Evolutionary conservation across 2,113 vertebrate species (phyloP), one percentile per base, ranked within the genome.

Genomic region (crab-eating macaque (Macaca fascicularis)): DNA sequence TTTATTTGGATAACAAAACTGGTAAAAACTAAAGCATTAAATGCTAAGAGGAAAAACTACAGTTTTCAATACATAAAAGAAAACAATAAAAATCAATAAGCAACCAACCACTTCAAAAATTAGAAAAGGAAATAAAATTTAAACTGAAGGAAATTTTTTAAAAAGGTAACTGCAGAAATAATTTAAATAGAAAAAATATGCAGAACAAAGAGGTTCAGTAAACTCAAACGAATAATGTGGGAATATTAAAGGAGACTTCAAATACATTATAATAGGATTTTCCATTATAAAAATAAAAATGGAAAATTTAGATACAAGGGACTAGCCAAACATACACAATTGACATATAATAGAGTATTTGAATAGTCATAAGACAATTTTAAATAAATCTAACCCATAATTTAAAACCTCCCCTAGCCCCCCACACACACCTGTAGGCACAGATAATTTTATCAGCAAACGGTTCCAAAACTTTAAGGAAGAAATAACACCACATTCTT

Each of bases 331-430:
- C 38, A 91, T 30, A 80, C 14, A 87, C 89, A 61, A 75, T 4
- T 80, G 76, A 94, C 72, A 86, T 75, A 85, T 52, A 88, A 20
- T 74, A 92, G 40, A 95, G 43, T 96, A 89, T 80, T 22, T 48
- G 6, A 43, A 45, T 40, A 90, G 16, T 48, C 23, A 23, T 81
- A 43, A 5, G 85, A 76, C 16, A 25, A 76, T 35, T 80, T 40
- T 80, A 57, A 86, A 72, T 90, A 78, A 64, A 43, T n/a, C 78
- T 40, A 97, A 78, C 3, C 13, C 32, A 55, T 38, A 96, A 95
- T 80, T 76, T 82, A 74, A 92, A 82, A 79, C 48, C 25, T 92
- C 90, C 38, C 75, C 38, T n/a, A 13, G 81, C 40, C 52, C 59
- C 16, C 32, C 13, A 76, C 57, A 90, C 57, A 93, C 61, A 96